Conservation (phyloP, 2,888 invertebrate species). For the Drosophila formosana region DNA sequence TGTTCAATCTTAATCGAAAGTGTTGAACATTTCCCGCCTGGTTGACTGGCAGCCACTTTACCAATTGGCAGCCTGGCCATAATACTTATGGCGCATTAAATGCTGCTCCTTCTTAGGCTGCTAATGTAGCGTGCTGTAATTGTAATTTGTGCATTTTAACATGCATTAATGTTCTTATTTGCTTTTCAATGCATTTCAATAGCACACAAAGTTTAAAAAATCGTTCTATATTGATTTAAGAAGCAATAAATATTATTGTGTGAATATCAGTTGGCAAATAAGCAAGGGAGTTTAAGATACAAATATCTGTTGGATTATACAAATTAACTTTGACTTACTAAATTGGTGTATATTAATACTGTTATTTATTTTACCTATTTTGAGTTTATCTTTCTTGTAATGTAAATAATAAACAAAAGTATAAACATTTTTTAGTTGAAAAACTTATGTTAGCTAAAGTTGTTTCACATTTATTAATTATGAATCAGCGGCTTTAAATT, state of each 20-base stretch:
- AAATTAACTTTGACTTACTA: too few species aligned
- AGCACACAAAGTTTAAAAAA: conserved; percentile 7
- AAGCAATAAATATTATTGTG: background rate
- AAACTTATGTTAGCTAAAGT: too few species aligned
- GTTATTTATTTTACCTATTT: too few species aligned
- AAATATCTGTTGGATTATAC: too few species aligned
- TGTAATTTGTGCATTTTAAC: conserved; percentile 53
- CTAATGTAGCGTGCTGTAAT: conserved; percentile 66
- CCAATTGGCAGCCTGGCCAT: conserved; percentile 67
- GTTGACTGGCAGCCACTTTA: conserved; percentile 55
- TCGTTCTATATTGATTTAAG: background rate
- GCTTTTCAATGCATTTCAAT: background rate
- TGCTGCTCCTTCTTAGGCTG: conserved; percentile 44
- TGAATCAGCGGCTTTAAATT: too few species aligned
- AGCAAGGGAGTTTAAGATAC: too few species aligned
- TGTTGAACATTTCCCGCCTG: conserved; percentile 40
- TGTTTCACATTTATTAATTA: too few species aligned
- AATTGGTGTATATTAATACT: too few species aligned
- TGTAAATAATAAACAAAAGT: too few species aligned
- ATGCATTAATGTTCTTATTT: conserved; percentile 8
- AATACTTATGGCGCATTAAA: conserved; percentile 70
- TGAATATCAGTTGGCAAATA: background rate
- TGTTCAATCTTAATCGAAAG: conserved; percentile 63
- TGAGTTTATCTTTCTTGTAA: too few species aligned
- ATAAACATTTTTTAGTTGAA: too few species aligned